phyloP scores from a whole-genome alignment of 2,888 invertebrate genomes.

The Ornithoptera priamus region DNA sequence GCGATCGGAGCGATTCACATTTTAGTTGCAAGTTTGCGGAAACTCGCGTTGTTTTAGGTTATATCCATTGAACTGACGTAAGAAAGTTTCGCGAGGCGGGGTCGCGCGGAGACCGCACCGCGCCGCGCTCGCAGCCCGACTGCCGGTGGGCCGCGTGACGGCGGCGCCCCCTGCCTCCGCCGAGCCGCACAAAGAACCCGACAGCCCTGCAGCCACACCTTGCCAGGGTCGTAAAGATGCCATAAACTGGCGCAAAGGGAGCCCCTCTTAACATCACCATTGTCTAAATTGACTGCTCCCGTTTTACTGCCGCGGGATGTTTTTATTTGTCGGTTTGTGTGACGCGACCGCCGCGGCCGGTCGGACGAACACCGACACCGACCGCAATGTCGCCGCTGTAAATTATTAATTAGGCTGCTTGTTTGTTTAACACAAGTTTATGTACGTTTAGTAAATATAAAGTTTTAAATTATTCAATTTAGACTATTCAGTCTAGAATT shows the following conservation, averaged over 20 bases:
- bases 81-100: constrained; percentile 65
- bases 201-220: constrained; percentile 50
- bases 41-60: constrained; percentile 70
- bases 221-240: constrained; percentile 34
- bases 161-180: constrained; percentile 48
- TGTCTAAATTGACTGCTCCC: constrained; percentile 16
- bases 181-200: constrained; percentile 43
- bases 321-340: background rate
- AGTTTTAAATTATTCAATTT: no score
- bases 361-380: no score
- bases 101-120: constrained; percentile 45
- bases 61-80: constrained; percentile 80
- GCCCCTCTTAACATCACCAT: constrained; percentile 13
- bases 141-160: constrained; percentile 38
- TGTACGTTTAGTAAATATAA: no score
- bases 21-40: constrained; percentile 42
- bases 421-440: no score
- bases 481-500: no score
- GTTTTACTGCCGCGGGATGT: constrained; percentile 3
- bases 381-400: no score
- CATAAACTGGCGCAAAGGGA: constrained; percentile 21
- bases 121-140: constrained; percentile 51
- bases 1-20: constrained; percentile 59
- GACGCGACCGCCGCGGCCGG: no score
- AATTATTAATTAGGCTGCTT: no score